These are phyloP conservation scores for Halcyon smyrnensis DNA, from an alignment of 2,797 vertebrate species.

Conservation along the genomic window DNA sequence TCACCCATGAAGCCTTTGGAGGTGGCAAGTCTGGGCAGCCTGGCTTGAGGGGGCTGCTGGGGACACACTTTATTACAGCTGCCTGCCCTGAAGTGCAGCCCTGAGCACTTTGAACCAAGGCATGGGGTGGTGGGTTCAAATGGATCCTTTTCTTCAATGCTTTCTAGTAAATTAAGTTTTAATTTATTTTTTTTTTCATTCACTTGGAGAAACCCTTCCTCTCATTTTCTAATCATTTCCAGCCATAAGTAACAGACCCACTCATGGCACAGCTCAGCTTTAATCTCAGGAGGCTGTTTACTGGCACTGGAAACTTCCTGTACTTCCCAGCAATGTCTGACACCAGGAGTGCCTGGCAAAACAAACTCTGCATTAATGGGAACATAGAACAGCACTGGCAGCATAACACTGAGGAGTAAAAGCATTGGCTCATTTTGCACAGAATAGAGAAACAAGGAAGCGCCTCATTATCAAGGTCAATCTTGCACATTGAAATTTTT, in stretches of 20 bases:
- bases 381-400: background rate
- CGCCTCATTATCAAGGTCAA: background rate
- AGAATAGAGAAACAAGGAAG: background rate
- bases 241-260: background rate
- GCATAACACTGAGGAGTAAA: background rate
- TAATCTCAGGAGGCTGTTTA: background rate
- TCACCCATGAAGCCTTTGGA: background rate
- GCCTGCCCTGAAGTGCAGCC: background rate
- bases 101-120: background rate
- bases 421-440: background rate
- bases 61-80: background rate
- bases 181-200: fast-evolving
- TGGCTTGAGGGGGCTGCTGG: background rate
- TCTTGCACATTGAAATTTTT: background rate
- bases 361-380: background rate
- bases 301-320: background rate
- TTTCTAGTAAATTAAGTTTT: background rate
- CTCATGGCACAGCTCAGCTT: background rate
- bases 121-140: background rate
- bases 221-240: background rate
- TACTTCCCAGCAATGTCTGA: background rate
- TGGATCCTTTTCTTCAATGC: background rate
- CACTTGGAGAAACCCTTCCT: background rate
- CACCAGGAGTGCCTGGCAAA: background rate
- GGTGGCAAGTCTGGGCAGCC: background rate